Conservation (phyloP, 2,113 vertebrate genomes). For the Gymnorhina tibicen region DNA sequence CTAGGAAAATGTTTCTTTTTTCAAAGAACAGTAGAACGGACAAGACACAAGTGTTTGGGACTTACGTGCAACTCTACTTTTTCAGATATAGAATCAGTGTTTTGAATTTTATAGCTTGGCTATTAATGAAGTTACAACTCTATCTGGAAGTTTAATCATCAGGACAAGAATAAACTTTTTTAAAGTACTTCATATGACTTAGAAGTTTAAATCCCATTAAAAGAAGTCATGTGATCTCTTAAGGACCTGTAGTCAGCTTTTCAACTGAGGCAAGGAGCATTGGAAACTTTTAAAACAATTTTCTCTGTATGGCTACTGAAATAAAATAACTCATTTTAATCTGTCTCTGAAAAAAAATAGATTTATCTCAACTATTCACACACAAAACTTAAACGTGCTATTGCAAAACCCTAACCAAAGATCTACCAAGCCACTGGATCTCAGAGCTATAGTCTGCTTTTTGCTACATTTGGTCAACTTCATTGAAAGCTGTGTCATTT, state of each 20-base stretch:
- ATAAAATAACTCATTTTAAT: neutral
- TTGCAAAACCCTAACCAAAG: neutral
- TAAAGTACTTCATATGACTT: neutral
- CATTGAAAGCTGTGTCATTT: neutral
- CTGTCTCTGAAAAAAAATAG: neutral
- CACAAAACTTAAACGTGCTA: neutral
- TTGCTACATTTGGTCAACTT: neutral
- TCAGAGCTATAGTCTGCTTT: neutral
- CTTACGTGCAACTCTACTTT: neutral
- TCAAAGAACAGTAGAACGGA: neutral
- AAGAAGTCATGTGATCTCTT: neutral
- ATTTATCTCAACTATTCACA: neutral
- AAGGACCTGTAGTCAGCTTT: neutral
- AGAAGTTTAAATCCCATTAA: neutral
- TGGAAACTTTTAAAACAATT: neutral
- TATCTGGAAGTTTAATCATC: neutral
- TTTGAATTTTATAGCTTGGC: neutral
- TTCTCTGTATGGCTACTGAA: neutral
- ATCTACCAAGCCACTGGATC: neutral
- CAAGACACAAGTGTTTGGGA: neutral
- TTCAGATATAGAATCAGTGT: neutral
- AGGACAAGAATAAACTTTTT: neutral
- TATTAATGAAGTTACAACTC: neutral
- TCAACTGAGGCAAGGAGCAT: neutral
- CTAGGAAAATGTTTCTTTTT: neutral